Base-by-base conservation (phyloP, 2,888 invertebrate genomes). In the Drosophila quinaria region DNA sequence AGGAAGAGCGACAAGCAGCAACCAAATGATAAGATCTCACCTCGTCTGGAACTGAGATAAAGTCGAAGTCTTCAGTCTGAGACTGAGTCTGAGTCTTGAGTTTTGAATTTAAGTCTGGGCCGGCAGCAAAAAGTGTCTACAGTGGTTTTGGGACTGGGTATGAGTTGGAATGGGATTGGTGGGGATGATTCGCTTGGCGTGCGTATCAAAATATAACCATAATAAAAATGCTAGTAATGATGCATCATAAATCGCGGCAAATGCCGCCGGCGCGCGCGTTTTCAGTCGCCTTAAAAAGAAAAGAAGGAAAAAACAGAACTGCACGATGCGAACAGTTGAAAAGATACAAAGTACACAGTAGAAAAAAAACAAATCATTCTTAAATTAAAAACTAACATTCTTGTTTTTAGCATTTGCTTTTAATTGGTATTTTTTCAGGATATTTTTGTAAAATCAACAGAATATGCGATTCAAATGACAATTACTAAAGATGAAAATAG, bases 161-260 rank as follows among this genome's bases (percentile, higher is more conserved):
- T 41, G 58, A 44, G 3, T 51, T 50, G 58, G 35, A 15, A 44
- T 58, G 64, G 59, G 51, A 65, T 70, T 63, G 69, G 69, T 68
- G 73, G 64, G 60, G 64, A 51, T 65, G 74, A 58, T 75, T 58
- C 65, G 70, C 70, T 67, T 81, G 84, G 75, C 72, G 56, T 81
- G 82, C 85, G 77, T 85, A 85, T 85, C 85, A 80, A 85, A 81
- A 81, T 80, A 85, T 78, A 83, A 70, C 54, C 75, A 80, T 88
- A 88, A 82, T 87, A 87, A 85, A 85, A 83, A 73, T 70, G 79
- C 71, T 75, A 68, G 67, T 85, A 87, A 85, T 85, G 85, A 85
- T 82, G 85, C 88, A 80, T 87, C 85, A 85, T 87, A 85, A 85
- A 85, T 85, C 83, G 85, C 77, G 31, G 41, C 73, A 68, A 80